Evolutionary conservation across 1,140 invertebrate genomes (phyloP), one percentile per base, ranked within the genome.

Genomic region (Trachelipus rathkii): DNA sequence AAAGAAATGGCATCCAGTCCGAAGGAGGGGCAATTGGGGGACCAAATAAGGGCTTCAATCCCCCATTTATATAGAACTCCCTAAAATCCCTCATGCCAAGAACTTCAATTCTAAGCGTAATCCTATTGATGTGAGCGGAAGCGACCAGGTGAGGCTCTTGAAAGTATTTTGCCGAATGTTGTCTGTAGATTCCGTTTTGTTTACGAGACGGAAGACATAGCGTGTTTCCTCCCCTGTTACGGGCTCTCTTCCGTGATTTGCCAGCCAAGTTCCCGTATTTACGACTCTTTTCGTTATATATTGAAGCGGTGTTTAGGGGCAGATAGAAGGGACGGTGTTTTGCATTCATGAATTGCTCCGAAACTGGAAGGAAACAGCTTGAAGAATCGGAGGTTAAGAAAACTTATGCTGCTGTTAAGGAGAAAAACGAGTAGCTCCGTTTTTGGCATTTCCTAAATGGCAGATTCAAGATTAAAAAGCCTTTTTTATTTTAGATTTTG

Each of bases 301-400:
- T 60, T 60, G 50, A 60, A 60, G 50, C 50, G 11, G 50, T 60
- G 50, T 60, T 60, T 60, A 60, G 50, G 50, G 50, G 50, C 50
- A 60, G 50, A 60, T 60, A 60, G 50, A 60, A 60, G 50, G 50
- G 50, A 60, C 50, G 50, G 50, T 60, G 50, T 60, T 60, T 60
- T 60, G 50, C 50, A 60, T 60, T 60, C 50, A 60, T 60, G 50
- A 60, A 60, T 60, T 60, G 50, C 50, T 60, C 8, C 50, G 50
- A 60, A 60, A 60, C 50, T 60, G 50, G 50, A 60, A 60, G 50
- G 50, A 60, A 60, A 60, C 50, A 60, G 50, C 50, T 60, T 60
- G 50, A 60, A 60, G 50, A 60, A 60, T 60, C 50, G 50, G 2
- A 8, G 50, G 50, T 60, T 60, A 60, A 60, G 50, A 60, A 60